Evolutionary conservation across 2,797 vertebrate species (phyloP), one percentile per base, ranked within the genome.

Genomic region (Ctenopoma kingsleyae): DNA sequence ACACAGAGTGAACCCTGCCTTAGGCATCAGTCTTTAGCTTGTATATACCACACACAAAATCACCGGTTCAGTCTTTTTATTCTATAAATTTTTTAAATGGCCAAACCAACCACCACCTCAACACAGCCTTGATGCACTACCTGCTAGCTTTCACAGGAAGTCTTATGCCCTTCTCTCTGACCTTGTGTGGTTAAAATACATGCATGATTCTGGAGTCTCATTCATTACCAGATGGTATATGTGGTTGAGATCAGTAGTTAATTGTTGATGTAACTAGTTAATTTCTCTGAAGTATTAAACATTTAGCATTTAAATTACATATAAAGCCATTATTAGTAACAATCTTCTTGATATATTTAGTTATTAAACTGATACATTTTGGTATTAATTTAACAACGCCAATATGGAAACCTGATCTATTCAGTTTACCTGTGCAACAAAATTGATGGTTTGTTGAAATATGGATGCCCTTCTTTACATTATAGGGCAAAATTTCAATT

Each of bases 1-100:
- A 54, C 71, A 67, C 49, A 53, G 40, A 41, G 48, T 48, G 48
- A 46, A 54, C 25, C 19, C 22, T 41, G 65, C 67, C 55, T 57
- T n/a, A 25, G 52, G 60, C 49, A 47, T 66, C 48, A n/a, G 43
- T 55, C 35, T 87, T 51, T 20, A 64, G 50, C 47, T 78, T 19
- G 36, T 38, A 58, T 36, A 58, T 52, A 67, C 40, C 44, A 25
- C 48, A 47, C 46, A 62, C 38, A 74, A 43, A 50, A 49, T 32
- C 35, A 50, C 17, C 58, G 30, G 50, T 52, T 63, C 48, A 51
- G 36, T 46, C 8, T 43, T 52, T 59, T 74, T 57, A n/a, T 52
- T 22, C 36, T 15, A 47, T 56, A 52, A 66, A 73, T 79, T 38
- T 56, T 78, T 61, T 38, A 69, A 57, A 72, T 47, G 15, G 23